Percentiles rank a stretch among this genome's conserved stretches.
Evolutionary conservation across 2,113 vertebrate genomes (phyloP).

Genomic region (Erythrocebus patas): DNA sequence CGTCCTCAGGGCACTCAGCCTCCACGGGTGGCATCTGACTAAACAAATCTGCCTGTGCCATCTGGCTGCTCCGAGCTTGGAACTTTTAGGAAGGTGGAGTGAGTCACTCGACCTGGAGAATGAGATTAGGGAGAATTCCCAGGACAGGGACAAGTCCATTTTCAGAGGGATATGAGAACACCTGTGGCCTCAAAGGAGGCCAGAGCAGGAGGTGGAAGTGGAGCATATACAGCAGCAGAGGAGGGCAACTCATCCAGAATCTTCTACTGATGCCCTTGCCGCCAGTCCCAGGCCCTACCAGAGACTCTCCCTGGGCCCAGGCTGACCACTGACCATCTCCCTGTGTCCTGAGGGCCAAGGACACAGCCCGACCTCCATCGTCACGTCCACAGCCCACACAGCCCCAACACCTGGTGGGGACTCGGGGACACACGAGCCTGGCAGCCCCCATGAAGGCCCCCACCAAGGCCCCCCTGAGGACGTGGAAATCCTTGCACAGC

Average conservation of each 20-base stretch:
- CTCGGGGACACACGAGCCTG: not conserved
- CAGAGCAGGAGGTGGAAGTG: not conserved
- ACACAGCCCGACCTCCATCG: fast-evolving
- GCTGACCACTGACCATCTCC: too few relatives aligned
- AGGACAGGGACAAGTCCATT: not conserved
- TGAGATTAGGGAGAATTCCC: not conserved
- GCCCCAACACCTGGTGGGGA: not conserved
- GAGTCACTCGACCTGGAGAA: not conserved
- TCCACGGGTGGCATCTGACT: fast-evolving
- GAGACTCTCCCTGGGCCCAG: not conserved
- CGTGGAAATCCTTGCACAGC: constrained; percentile 76
- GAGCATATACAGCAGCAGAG: not conserved
- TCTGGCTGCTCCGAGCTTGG: not conserved
- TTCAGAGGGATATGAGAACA: not conserved
- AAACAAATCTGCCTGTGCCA: too few relatives aligned
- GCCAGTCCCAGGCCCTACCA: not conserved
- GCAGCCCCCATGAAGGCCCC: fast-evolving
- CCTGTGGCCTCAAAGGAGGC: not conserved
- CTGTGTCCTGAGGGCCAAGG: not conserved
- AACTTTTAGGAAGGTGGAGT: not conserved
- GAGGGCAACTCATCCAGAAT: not conserved
- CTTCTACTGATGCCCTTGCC: not conserved
- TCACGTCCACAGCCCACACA: too few relatives aligned
- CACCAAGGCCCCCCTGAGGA: constrained; percentile 52
- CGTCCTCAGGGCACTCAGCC: too few relatives aligned